phyloP scores from a whole-genome alignment of 2,113 vertebrate species.

The Sterrhoptilus dennistouni region DNA sequence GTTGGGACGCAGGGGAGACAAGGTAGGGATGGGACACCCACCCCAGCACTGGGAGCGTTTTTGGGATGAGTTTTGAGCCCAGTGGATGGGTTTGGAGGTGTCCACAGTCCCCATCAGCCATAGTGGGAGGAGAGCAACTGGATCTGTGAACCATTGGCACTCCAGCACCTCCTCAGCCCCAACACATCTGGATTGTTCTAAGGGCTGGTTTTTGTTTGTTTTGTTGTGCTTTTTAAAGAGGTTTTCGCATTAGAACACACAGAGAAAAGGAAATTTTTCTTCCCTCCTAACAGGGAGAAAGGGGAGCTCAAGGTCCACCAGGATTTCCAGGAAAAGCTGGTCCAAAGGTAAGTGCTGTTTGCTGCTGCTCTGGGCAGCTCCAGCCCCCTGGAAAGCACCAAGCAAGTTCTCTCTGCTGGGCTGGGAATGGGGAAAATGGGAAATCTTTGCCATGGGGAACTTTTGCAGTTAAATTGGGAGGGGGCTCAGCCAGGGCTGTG shows the following conservation, averaged over 20 bases:
- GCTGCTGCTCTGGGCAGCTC: background rate
- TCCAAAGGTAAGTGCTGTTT: slow-evolving; percentile 27
- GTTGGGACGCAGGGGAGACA: slow-evolving; percentile 75
- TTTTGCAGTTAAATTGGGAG: rapidly evolving
- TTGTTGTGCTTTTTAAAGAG: background rate
- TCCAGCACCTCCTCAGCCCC: background rate
- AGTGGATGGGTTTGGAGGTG: background rate
- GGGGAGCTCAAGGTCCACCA: slow-evolving; percentile 73
- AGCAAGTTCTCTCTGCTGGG: background rate
- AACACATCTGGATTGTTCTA: background rate
- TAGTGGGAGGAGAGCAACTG: background rate
- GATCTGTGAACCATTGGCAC: background rate
- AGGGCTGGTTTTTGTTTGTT: background rate
- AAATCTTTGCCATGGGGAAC: background rate
- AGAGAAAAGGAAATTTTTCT: background rate
- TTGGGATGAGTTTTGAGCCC: background rate
- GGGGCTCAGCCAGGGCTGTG: background rate
- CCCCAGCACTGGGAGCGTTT: background rate
- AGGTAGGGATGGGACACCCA: slow-evolving; percentile 65
- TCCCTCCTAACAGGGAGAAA: slow-evolving; percentile 74
- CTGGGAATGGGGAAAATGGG: rapidly evolving
- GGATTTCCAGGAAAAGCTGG: slow-evolving; percentile 80
- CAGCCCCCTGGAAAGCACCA: rapidly evolving
- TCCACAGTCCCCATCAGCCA: rapidly evolving
- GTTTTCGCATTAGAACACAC: background rate